Evolutionary conservation across 2,113 vertebrate species (phyloP).

Genomic region (Aix galericulata): DNA sequence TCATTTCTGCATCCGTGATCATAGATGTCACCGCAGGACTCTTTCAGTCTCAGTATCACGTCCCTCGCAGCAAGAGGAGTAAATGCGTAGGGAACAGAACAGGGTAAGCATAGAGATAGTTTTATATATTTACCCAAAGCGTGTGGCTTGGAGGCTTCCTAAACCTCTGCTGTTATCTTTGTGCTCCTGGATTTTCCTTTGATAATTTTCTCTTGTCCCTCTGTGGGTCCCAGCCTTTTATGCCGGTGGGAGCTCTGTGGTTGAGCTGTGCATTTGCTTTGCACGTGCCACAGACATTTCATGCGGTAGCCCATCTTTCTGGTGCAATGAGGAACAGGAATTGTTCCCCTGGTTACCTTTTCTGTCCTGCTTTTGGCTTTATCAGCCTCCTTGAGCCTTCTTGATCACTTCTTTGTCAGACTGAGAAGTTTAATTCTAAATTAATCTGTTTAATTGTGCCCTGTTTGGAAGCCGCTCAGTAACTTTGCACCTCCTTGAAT

Average conservation of each 20-base stretch:
- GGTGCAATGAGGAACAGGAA: neutral
- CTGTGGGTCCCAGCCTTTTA: neutral
- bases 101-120: neutral
- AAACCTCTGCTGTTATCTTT: neutral
- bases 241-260: neutral
- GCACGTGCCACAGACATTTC: neutral
- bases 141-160: neutral
- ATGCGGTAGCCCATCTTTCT: neutral
- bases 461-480: neutral
- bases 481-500: neutral
- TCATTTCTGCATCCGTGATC: neutral
- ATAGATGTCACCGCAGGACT: neutral
- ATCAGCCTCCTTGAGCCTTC: neutral
- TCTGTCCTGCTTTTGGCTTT: neutral
- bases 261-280: constrained; percentile 13
- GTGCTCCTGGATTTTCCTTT: neutral
- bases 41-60: neutral
- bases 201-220: neutral
- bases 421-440: neutral
- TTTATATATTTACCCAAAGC: neutral
- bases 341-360: constrained; percentile 13
- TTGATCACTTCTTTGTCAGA: neutral
- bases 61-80: neutral
- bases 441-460: neutral
- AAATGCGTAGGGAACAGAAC: neutral